phyloP scores from a whole-genome alignment of 2,888 invertebrate species.

The Meloe dianella region DNA sequence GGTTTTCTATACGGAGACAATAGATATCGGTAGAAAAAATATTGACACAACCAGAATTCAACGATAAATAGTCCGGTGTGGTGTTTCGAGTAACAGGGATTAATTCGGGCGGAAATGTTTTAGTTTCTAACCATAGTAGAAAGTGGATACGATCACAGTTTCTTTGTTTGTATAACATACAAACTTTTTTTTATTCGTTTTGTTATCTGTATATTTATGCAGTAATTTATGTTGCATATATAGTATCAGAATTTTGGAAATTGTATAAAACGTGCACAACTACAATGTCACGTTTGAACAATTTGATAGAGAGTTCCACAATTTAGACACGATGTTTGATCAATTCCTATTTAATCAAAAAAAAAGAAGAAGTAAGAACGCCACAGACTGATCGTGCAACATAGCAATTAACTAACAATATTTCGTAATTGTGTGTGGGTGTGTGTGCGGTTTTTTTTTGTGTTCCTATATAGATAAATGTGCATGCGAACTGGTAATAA shows the following conservation, averaged over 20 bases:
- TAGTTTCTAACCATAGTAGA: background rate
- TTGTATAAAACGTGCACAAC: slow-evolving; percentile 20
- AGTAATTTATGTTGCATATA: slow-evolving; percentile 17
- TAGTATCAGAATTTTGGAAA: slow-evolving; percentile 7
- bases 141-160: slow-evolving; percentile 5
- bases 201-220: background rate
- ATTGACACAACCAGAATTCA: slow-evolving; percentile 20
- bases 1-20: slow-evolving; percentile 9
- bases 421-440: background rate
- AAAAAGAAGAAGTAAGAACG: background rate
- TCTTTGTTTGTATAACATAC: background rate
- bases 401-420: background rate
- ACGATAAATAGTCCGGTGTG: slow-evolving; percentile 16
- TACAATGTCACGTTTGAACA: slow-evolving; percentile 22
- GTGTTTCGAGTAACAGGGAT: slow-evolving; percentile 11
- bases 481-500: background rate
- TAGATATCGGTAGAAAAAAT: slow-evolving; percentile 20
- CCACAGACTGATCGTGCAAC: background rate
- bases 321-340: background rate
- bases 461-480: background rate
- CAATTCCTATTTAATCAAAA: background rate
- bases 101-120: slow-evolving; percentile 11
- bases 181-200: background rate
- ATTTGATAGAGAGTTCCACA: slow-evolving; percentile 1
- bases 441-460: too few relatives aligned